Percentiles rank a stretch among this genome's conserved stretches.
These are phyloP conservation scores for Hapalemur alaotrensis DNA, from an alignment of 2,797 vertebrate species.

Conservation along the genomic window DNA sequence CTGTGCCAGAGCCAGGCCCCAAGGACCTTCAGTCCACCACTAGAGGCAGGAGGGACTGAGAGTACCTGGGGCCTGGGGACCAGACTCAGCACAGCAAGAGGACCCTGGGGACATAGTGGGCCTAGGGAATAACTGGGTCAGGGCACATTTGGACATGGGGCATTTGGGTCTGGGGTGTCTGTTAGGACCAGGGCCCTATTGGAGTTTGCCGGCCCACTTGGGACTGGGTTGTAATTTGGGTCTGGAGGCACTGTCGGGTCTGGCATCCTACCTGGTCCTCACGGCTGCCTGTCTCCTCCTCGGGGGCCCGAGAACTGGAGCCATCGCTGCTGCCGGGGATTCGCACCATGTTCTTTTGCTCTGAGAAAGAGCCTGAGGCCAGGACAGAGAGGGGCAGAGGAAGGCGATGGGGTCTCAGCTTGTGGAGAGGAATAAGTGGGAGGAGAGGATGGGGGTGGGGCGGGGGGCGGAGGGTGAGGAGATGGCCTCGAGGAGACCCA, in stretches of 20 bases:
- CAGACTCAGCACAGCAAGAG: neutral
- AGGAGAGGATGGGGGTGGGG: neutral
- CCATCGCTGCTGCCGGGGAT: slow-evolving; percentile 92
- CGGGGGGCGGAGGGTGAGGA: no score
- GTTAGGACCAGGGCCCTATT: neutral
- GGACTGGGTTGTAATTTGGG: neutral
- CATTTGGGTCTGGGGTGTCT: neutral
- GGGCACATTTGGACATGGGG: neutral
- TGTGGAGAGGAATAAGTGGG: neutral
- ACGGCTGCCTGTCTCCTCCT: slow-evolving; percentile 83
- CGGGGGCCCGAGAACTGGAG: slow-evolving; percentile 83
- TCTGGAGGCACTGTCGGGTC: slow-evolving; percentile 84
- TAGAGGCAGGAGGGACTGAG: neutral
- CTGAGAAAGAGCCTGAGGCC: slow-evolving; percentile 89
- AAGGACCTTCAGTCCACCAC: neutral
- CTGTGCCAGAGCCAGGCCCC: neutral
- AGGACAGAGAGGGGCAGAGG: neutral
- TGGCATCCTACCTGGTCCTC: slow-evolving; percentile 61
- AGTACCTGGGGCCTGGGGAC: slow-evolving; percentile 68
- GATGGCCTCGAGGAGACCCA: neutral
- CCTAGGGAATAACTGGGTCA: neutral
- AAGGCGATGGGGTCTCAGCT: neutral
- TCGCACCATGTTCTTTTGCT: slow-evolving; percentile 91
- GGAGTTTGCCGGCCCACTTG: neutral
- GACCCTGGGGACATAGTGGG: neutral